Base-by-base conservation (phyloP, 2,888 invertebrate species). In the Spodoptera picta region DNA sequence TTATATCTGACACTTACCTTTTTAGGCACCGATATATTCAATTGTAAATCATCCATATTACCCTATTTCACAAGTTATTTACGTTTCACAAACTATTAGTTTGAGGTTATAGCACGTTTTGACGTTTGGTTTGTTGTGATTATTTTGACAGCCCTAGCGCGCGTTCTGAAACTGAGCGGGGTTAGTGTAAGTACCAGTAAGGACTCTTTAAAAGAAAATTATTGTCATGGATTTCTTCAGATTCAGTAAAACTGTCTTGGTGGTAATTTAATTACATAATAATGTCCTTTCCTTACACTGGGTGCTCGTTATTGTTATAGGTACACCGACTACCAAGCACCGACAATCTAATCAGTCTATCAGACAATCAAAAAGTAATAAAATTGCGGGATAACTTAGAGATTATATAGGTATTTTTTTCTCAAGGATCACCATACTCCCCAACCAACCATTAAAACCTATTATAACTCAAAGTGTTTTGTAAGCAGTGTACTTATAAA, bases 31-130 rank as follows among this genome's bases (percentile, higher is more conserved):
- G 90, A 85, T 80, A 95, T 94, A 89, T 95, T 95, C 65, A 95
- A 82, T 79, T 95, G 95, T 85, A 95, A 86, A 84, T 95, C 95
- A 76, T 95, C 95, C 95, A 95, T 95, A 75, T 80, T 83, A 23
- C 31, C 36, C 24, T 14, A 48, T 60, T 69, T 52, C 24, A 53
- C 45, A 12, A 58, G 51, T 61, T 77, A 70, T 71, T 72, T 71
- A 67, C 50, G 42, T 61, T 62, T 65, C 55, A n/a, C 14, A 55
- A 53, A 69, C 52, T 59, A 58, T 50, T 14, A 65, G 47, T 46
- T 84, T 77, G 65, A 91, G 90, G 90, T 91, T 91, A 90, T 70
- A 66, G 65, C 72, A 72, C 75, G 76, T 76, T 76, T 60, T 75
- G 76, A 71, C 71, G 81, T 82, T 83, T 83, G 77, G 83, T 52